Base-by-base conservation (phyloP, 1,140 invertebrate species). In the Drosophila insularis region DNA sequence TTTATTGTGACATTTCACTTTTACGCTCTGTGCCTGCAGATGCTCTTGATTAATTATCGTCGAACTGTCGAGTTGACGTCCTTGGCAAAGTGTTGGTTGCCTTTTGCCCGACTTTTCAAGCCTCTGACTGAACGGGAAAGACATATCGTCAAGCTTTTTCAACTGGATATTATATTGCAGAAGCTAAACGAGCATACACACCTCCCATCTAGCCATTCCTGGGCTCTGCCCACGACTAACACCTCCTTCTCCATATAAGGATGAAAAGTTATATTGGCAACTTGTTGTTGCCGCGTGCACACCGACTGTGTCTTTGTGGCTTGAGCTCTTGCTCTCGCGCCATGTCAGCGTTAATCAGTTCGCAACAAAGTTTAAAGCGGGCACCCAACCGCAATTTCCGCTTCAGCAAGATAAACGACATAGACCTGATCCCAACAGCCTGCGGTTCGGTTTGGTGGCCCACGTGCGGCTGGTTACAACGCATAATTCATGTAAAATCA, bases 1-100 rank as follows among this genome's bases (percentile, higher is more conserved):
- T 80, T 80, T 80, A 80, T 80, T 80, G 78, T 80, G 78, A 80
- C 78, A 78, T 80, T 80, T 80, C 74, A 80, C 67, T 80, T 80
- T 80, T 80, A 80, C 78, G 74, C 78, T 67, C 78, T 62, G 71
- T 78, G 78, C 62, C 65, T 80, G 78, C 78, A 80, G 78, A 80
- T 80, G 78, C 54, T 80, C 78, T 74, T 80, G 78, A 80, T 80
- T 80, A 80, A 80, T 80, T 78, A 78, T 78, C 64, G 71, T 62
- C 70, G 50, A 68, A 68, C 69, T 76, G 73, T 63, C 76, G 66
- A 54, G 61, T 71, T 76, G 77, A 80, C 77, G 43, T 40, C 70
- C 13, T 56, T 35, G 62, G 61, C 67, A 77, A 80, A 74, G 74
- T 78, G 74, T 78, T 78, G 67, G 53, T 23, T 60, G 59, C 35